phyloP scores from a whole-genome alignment of 2,797 vertebrate genomes.

The Decapterus maruadsi region DNA sequence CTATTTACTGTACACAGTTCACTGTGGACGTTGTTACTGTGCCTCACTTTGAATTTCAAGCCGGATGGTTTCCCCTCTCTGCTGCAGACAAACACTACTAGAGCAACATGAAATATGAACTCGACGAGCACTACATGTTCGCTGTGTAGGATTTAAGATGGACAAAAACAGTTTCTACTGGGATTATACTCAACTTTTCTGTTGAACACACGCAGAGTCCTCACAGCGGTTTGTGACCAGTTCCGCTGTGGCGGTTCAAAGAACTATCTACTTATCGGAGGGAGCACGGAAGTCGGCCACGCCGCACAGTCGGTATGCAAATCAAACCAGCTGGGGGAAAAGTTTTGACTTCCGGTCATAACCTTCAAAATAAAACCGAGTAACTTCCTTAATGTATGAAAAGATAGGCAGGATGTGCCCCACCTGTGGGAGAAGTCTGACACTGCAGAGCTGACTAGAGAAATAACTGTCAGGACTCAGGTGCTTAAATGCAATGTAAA shows the following conservation, averaged over 20 bases:
- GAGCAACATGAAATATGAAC: neutral
- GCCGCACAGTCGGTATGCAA: neutral
- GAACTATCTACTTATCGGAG: too few relatives aligned
- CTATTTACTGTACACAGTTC: neutral
- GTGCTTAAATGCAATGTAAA: too few relatives aligned
- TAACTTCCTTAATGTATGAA: too few relatives aligned
- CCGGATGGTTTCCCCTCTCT: constrained; percentile 1
- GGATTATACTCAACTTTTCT: constrained; percentile 52
- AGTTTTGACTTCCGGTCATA: constrained; percentile 11
- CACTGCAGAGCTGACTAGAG: too few relatives aligned
- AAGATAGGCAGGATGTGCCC: too few relatives aligned
- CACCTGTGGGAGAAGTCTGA: too few relatives aligned
- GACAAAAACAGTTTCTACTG: neutral
- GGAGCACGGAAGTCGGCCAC: constrained; percentile 16
- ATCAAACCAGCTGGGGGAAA: neutral
- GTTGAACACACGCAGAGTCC: neutral
- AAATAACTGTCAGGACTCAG: too few relatives aligned
- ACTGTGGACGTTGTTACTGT: neutral
- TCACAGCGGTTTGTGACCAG: constrained; percentile 20
- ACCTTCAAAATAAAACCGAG: constrained; percentile 36
- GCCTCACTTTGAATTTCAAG: constrained; percentile 10
- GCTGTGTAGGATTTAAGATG: neutral
- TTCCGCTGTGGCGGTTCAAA: constrained; percentile 36
- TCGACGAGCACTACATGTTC: neutral
- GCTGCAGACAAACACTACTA: neutral